Evolutionary conservation across 1,140 invertebrate species (phyloP).

Genomic region (Notospermus geniculatus): DNA sequence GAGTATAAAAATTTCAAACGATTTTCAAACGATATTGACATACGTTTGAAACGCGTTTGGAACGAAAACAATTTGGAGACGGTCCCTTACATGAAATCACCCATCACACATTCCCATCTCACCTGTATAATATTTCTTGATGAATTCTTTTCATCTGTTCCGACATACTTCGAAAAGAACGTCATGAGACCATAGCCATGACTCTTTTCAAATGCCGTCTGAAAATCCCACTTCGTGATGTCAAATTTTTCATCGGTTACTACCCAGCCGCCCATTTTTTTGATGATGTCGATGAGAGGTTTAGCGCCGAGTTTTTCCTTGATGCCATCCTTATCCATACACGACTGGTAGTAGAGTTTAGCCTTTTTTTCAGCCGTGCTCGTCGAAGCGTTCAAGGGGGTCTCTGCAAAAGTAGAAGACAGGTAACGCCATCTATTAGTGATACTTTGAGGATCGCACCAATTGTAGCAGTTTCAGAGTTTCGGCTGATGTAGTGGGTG

Average conservation of each 20-base stretch:
- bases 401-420: slow-evolving; percentile 5
- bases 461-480: too few relatives aligned
- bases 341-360: slow-evolving; percentile 86
- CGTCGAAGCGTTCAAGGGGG: slow-evolving; percentile 40
- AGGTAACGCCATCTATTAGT: too few relatives aligned
- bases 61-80: too few relatives aligned
- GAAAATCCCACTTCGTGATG: slow-evolving; percentile 71
- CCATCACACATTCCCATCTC: slow-evolving; percentile 12
- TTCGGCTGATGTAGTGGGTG: too few relatives aligned
- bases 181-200: slow-evolving; percentile 76
- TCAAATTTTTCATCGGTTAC: slow-evolving; percentile 59
- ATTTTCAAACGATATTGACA: too few relatives aligned
- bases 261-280: slow-evolving; percentile 70
- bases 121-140: slow-evolving; percentile 82
- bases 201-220: slow-evolving; percentile 72
- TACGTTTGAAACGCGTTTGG: too few relatives aligned
- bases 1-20: too few relatives aligned
- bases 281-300: slow-evolving; percentile 76
- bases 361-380: slow-evolving; percentile 85
- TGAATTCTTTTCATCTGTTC: slow-evolving; percentile 91
- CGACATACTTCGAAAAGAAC: slow-evolving; percentile 82
- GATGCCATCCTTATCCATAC: slow-evolving; percentile 88
- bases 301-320: slow-evolving; percentile 77
- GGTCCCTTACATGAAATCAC: background rate
- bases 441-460: too few relatives aligned